These are phyloP conservation scores for Pentalonia nigronervosa DNA, from an alignment of 1,140 invertebrate species.

Conservation along the genomic window DNA sequence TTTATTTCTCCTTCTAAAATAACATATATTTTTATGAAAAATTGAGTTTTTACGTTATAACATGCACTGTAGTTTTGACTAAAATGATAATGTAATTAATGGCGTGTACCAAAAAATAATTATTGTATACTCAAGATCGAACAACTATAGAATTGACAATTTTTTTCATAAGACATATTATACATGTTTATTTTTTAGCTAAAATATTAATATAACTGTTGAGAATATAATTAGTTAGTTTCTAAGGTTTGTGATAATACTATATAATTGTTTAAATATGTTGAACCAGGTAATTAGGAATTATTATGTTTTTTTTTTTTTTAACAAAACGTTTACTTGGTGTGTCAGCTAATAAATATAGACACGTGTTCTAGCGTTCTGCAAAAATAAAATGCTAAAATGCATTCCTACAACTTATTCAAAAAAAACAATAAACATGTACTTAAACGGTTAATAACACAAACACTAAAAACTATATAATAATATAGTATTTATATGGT, in stretches of 20 bases:
- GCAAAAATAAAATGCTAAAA: background rate
- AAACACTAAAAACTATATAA: background rate
- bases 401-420: background rate
- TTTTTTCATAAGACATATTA: background rate
- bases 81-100: background rate
- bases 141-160: background rate
- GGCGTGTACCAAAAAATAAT: background rate
- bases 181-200: background rate
- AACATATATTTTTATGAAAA: background rate
- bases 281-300: background rate
- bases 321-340: background rate
- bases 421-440: background rate
- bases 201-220: too few species aligned
- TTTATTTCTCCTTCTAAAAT: background rate
- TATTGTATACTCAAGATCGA: background rate
- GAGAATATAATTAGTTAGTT: background rate
- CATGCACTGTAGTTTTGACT: background rate
- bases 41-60: background rate
- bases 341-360: background rate
- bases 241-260: background rate
- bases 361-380: background rate
- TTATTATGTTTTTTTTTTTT: background rate
- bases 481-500: background rate
- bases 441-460: background rate
- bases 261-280: background rate